phyloP scores from a whole-genome alignment of 1,140 invertebrate genomes.

The Scaptomyza pallida region DNA sequence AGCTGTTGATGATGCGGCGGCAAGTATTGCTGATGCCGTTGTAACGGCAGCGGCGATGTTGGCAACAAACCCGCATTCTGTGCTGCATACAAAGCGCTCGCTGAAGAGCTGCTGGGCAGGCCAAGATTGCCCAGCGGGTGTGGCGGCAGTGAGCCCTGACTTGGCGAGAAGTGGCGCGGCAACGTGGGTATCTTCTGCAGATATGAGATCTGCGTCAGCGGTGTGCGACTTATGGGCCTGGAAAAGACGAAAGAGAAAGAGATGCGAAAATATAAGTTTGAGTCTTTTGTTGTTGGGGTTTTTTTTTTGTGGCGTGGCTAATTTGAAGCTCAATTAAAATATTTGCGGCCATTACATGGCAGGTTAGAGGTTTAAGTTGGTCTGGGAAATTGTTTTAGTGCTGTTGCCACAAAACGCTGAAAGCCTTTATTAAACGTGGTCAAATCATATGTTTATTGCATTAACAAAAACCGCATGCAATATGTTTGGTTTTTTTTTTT shows the following conservation, averaged over 20 bases:
- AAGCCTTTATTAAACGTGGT: conserved; percentile 33
- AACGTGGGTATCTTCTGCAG: conserved; percentile 82
- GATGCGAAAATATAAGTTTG: conserved; percentile 48
- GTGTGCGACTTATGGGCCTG: conserved; percentile 86
- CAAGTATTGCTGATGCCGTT: conserved; percentile 81
- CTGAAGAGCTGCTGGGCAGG: conserved; percentile 79
- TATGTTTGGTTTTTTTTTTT: conserved; percentile 45
- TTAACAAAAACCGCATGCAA: conserved; percentile 62
- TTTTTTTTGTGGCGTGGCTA: conserved; percentile 57
- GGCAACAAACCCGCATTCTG: conserved; percentile 70
- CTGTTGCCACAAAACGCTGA: conserved; percentile 34
- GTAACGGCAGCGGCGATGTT: conserved; percentile 83
- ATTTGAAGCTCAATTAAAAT: conserved; percentile 81
- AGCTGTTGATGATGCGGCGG: conserved; percentile 85
- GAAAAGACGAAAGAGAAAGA: conserved; percentile 57
- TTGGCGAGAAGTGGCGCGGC: conserved; percentile 79
- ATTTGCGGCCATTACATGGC: conserved; percentile 30
- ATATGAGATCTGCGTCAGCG: conserved; percentile 81
- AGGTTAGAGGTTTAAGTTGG: conserved; percentile 50
- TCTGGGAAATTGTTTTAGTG: conserved; percentile 25
- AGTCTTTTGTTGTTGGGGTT: conserved; percentile 21
- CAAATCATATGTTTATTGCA: conserved; percentile 70
- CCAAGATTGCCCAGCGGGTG: conserved; percentile 33
- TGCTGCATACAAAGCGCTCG: conserved; percentile 68
- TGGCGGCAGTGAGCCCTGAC: conserved; percentile 34